These are phyloP conservation scores for Troilus luridus DNA, from an alignment of 2,888 invertebrate genomes.

Conservation along the genomic window DNA sequence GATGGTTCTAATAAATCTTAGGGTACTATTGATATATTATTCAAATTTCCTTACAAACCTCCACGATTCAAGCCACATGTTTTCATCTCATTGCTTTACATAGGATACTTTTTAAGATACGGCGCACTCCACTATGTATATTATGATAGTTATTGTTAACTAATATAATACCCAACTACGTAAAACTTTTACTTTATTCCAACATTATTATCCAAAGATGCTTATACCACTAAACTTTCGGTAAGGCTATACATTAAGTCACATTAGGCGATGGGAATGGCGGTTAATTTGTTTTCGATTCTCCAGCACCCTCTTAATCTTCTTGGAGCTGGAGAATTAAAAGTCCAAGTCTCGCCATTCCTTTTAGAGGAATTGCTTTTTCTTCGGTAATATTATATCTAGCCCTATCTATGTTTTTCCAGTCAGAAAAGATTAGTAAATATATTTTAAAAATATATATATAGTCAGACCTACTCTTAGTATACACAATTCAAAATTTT, in stretches of 20 bases:
- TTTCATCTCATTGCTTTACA: too few relatives aligned
- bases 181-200: too few relatives aligned
- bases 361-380: slow-evolving; percentile 39
- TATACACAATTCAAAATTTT: background rate
- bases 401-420: background rate
- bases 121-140: too few relatives aligned
- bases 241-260: background rate
- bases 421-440: background rate
- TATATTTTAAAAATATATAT: background rate
- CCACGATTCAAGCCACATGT: too few relatives aligned
- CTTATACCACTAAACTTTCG: too few relatives aligned
- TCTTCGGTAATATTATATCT: background rate
- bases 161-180: too few relatives aligned
- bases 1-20: too few relatives aligned
- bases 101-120: too few relatives aligned
- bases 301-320: slow-evolving; percentile 4
- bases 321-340: background rate
- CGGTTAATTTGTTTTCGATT: background rate
- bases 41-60: too few relatives aligned
- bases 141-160: too few relatives aligned
- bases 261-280: background rate
- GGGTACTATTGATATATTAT: too few relatives aligned
- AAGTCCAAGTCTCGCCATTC: background rate
- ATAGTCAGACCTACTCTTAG: background rate
- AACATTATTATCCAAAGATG: too few relatives aligned